These are phyloP conservation scores for Bradypus variegatus DNA, from an alignment of 2,797 vertebrate species.

Conservation along the genomic window DNA sequence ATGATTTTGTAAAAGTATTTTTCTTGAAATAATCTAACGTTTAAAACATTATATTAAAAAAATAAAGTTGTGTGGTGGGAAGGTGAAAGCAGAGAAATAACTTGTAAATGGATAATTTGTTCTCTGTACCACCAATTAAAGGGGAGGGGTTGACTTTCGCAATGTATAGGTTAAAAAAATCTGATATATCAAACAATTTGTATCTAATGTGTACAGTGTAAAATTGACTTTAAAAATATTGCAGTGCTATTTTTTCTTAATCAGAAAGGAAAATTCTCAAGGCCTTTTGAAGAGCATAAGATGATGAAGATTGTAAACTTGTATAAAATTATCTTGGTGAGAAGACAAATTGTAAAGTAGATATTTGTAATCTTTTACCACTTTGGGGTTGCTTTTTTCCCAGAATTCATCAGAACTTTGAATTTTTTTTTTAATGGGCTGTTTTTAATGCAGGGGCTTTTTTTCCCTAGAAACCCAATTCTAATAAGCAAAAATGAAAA, in stretches of 20 bases:
- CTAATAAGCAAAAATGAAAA: constrained; percentile 78
- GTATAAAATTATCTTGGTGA: constrained; percentile 84
- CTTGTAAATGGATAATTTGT: constrained; percentile 70
- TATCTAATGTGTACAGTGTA: constrained; percentile 93
- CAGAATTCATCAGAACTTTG: constrained; percentile 83
- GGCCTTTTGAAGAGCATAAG: constrained; percentile 85
- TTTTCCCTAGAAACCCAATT: constrained; percentile 77
- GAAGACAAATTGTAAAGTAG: constrained; percentile 87
- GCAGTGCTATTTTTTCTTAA: constrained; percentile 97
- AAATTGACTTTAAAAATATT: constrained; percentile 92
- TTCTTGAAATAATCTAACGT: constrained; percentile 80
- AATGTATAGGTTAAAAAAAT: constrained; percentile 82
- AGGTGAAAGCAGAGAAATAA: constrained; percentile 69
- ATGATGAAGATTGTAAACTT: constrained; percentile 87
- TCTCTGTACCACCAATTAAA: constrained; percentile 72
- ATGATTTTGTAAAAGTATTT: constrained; percentile 80
- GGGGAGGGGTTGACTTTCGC: constrained; percentile 70
- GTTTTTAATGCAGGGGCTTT: constrained; percentile 78
- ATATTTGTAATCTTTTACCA: constrained; percentile 88
- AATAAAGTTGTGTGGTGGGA: constrained; percentile 67
- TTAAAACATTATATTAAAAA: constrained; percentile 79
- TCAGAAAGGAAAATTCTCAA: constrained; percentile 88
- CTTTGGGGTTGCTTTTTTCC: constrained; percentile 81
- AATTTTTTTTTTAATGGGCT: constrained; percentile 74
- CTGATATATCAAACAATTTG: constrained; percentile 80